Evolutionary conservation across 1,140 invertebrate genomes (phyloP), one percentile per base, ranked within the genome.

Genomic region (Prorops nasuta): DNA sequence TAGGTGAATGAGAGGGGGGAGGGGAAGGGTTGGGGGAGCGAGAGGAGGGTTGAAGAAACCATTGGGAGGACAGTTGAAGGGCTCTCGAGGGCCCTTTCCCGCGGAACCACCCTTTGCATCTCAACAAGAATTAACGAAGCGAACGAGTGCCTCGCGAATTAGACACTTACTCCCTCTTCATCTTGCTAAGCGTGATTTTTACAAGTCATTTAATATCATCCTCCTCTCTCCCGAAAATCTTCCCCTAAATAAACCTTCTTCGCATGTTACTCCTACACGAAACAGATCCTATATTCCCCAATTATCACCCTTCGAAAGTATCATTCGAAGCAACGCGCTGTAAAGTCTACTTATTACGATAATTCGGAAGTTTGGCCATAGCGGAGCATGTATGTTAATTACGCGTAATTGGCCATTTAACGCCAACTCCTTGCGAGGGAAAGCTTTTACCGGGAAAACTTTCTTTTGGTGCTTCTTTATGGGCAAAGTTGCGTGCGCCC

Each of bases 111-210:
- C 46, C 50, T 66, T 59, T 64, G 60, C 66, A 64, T 67, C 49
- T 24, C 46, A 56, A 66, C 51, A 57, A 64, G 63, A 50, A 49
- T 66, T 61, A 60, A 67, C 63, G 58, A 38, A 44, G 49, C 45
- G 38, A 43, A 32, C n/a, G 9, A 38, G 20, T 19, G 17, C 43
- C 34, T 49, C 47, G 24, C 49, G 47, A 49, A 54, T 56, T 54
- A 58, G 41, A 16, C 46, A 41, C 16, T 41, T 14, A 39, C 10
- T 49, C 47, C 31, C 18, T 19, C 35, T 15, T 10, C 20, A 17
- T 44, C 14, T 40, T n/a, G 40, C 34, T 41, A 14, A 10, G 24
- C 24, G 10, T 28, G 4, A 10, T 28, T 10, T n/a, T 28, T 4
- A 10, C 10, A 10, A 28, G 24, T 28, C 24, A 10, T 6, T 28